Conservation (phyloP, 2,797 vertebrate genomes). For the Carduelis carduelis region DNA sequence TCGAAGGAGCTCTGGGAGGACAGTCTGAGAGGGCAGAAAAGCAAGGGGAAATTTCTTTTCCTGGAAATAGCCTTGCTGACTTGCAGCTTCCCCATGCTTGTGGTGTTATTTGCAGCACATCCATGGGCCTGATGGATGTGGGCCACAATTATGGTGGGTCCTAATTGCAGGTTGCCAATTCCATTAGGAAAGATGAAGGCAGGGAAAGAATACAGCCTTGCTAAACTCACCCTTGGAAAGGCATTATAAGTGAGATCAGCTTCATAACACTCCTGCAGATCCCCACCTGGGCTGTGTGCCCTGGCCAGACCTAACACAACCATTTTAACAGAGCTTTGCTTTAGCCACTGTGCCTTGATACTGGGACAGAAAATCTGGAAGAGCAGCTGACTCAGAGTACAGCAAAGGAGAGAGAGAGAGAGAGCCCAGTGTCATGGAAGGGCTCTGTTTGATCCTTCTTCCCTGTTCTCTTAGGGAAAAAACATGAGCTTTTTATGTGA, state of each 20-base stretch:
- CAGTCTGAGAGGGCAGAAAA: not conserved
- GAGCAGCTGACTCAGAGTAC: not conserved
- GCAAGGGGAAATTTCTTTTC: not conserved
- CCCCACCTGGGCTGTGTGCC: not conserved
- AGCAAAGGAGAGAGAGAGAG: not conserved
- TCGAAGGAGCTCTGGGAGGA: fast-evolving
- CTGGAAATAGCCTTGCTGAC: not conserved
- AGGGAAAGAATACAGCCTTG: not conserved
- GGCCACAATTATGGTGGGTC: not conserved
- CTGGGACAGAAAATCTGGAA: not conserved
- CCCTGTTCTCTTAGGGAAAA: not conserved
- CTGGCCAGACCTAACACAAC: not conserved
- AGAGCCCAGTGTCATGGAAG: not conserved
- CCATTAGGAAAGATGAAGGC: not conserved
- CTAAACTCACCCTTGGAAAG: not conserved
- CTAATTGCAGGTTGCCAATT: not conserved
- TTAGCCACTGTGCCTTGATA: not conserved
- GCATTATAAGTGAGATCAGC: not conserved
- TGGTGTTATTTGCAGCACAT: not conserved
- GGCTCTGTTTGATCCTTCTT: not conserved
- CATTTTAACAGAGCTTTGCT: not conserved
- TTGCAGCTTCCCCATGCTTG: not conserved
- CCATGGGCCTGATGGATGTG: fast-evolving
- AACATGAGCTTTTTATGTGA: not conserved
- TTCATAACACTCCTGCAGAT: not conserved